A percentile compares a stretch with the other conserved stretches of the same genome.
Evolutionary conservation across 2,113 vertebrate genomes (phyloP).

Genomic region (Xyrauchen texanus): DNA sequence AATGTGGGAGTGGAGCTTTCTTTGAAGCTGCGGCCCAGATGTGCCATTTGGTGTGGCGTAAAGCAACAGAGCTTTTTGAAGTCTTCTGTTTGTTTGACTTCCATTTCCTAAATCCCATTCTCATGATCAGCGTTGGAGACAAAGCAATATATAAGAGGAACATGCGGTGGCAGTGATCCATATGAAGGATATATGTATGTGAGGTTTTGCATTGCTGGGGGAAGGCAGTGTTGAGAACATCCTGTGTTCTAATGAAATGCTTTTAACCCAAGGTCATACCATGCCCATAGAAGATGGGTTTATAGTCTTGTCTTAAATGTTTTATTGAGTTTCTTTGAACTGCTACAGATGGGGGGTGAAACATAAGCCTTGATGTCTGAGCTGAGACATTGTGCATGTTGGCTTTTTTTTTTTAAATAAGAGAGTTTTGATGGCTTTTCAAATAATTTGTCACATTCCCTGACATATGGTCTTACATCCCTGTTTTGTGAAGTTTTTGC

Average conservation of each 20-base stretch:
- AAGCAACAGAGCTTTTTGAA: constrained; percentile 1
- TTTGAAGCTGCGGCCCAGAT: constrained; percentile 40
- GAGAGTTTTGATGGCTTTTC: constrained; percentile 6
- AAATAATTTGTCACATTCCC: neutral
- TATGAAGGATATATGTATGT: constrained; percentile 45
- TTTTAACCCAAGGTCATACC: constrained; percentile 69
- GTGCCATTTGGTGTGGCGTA: constrained; percentile 40
- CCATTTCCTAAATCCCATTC: constrained; percentile 22
- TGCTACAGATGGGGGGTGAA: constrained; percentile 42
- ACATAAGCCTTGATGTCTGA: constrained; percentile 12
- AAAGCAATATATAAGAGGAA: neutral
- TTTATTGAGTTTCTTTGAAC: constrained; percentile 71
- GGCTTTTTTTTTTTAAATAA: neutral
- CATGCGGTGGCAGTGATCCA: too few species aligned
- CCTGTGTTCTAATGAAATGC: constrained; percentile 70
- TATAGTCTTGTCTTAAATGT: constrained; percentile 69
- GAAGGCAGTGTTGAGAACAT: constrained; percentile 54
- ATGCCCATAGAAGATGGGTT: constrained; percentile 45
- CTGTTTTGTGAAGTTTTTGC: neutral
- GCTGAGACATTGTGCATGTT: constrained; percentile 7
- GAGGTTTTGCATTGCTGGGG: constrained; percentile 54
- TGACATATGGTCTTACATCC: constrained; percentile 6
- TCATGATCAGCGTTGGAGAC: constrained; percentile 11
- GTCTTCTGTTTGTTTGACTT: constrained; percentile 33
- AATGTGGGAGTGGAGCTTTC: constrained; percentile 35